Conservation (phyloP, 2,888 invertebrate genomes). For the Hydrotaea cyrtoneurina region DNA sequence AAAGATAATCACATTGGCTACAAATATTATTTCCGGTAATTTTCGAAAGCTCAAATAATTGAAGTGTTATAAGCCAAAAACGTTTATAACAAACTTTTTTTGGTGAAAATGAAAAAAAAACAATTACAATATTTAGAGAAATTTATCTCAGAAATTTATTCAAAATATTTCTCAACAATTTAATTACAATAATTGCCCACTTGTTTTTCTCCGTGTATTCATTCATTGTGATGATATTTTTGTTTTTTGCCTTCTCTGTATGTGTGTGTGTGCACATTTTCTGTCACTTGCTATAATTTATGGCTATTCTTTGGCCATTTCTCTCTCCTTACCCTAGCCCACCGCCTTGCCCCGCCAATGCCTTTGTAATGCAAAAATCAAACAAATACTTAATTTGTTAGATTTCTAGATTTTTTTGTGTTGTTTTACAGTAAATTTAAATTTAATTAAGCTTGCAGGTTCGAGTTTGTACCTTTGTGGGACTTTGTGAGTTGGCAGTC, state of each 20-base stretch:
- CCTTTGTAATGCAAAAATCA: constrained; percentile 41
- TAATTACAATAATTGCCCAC: no score
- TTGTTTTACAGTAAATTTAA: constrained; percentile 55
- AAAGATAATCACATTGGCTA: no score
- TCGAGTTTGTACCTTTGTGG: constrained; percentile 24
- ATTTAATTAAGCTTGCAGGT: constrained; percentile 60
- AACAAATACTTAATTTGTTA: constrained; percentile 4
- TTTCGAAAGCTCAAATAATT: no score
- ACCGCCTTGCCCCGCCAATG: background rate
- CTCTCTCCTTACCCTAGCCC: background rate
- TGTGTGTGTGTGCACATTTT: constrained; percentile 34
- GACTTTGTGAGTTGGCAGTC: no score
- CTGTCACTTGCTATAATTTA: constrained; percentile 61
- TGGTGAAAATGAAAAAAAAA: no score
- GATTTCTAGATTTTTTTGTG: constrained; percentile 11
- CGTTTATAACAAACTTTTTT: no score
- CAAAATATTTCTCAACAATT: no score
- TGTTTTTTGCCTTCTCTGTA: background rate
- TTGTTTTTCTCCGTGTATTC: constrained; percentile 21
- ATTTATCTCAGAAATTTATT: no score
- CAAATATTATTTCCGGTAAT: no score
- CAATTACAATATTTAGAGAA: no score
- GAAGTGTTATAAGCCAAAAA: no score
- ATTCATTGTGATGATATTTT: constrained; percentile 18
- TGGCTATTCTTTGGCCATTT: constrained; percentile 29